phyloP scores from a whole-genome alignment of 2,113 vertebrate genomes.

The Antigone vipio region DNA sequence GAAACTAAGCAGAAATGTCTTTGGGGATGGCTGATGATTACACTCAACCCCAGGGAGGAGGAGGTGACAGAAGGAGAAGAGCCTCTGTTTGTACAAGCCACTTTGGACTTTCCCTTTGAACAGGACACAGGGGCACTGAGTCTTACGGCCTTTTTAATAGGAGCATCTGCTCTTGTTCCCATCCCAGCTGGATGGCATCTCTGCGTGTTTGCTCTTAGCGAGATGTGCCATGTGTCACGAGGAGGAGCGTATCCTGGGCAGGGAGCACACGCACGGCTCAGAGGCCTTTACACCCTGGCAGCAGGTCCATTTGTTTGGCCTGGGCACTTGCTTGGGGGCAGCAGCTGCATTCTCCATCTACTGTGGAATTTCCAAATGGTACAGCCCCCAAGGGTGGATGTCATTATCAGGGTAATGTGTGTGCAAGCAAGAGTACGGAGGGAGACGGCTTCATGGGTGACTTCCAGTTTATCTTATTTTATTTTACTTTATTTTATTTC shows the following conservation, averaged over 20 bases:
- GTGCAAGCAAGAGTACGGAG: neutral
- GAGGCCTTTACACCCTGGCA: neutral
- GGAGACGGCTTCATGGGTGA: neutral
- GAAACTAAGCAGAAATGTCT: neutral
- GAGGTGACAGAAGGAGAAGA: constrained; percentile 28
- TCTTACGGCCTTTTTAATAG: constrained; percentile 41
- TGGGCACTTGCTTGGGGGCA: neutral
- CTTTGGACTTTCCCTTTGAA: constrained; percentile 43
- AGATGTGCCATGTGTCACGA: constrained; percentile 10
- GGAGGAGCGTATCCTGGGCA: neutral
- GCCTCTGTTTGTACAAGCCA: neutral
- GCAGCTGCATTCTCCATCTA: constrained; percentile 21
- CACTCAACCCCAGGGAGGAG: neutral
- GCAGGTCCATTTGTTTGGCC: constrained; percentile 14
- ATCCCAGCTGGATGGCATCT: constrained; percentile 47
- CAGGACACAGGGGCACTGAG: constrained; percentile 21
- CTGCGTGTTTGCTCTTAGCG: neutral
- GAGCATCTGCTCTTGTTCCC: constrained; percentile 49
- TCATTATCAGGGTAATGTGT: neutral
- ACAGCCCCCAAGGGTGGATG: neutral
- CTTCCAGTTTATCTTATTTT: neutral
- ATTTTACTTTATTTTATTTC: neutral
- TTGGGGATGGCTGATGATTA: neutral
- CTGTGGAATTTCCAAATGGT: constrained; percentile 31
- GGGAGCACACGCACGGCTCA: neutral